phyloP scores from a whole-genome alignment of 2,797 vertebrate genomes.

The Lagodon rhomboides region DNA sequence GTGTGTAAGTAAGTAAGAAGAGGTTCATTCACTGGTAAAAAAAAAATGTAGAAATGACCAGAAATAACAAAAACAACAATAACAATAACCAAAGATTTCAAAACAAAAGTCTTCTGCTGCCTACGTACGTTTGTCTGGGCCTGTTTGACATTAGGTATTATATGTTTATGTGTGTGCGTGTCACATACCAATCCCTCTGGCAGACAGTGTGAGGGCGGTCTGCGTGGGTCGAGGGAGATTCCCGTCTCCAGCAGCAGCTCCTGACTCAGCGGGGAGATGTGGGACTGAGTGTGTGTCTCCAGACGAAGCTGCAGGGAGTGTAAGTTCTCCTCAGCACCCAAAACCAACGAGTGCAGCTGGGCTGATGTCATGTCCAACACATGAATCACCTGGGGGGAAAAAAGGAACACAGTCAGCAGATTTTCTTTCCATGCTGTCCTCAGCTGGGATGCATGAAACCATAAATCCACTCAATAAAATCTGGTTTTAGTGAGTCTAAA shows the following conservation, averaged over 20 bases:
- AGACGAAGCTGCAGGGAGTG: slow-evolving; percentile 94
- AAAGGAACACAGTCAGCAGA: background rate
- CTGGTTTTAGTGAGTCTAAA: slow-evolving; percentile 9
- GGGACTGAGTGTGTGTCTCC: slow-evolving; percentile 91
- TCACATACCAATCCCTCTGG: slow-evolving; percentile 92
- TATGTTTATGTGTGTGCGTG: slow-evolving; percentile 13
- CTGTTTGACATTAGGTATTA: slow-evolving; percentile 16
- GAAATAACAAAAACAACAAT: background rate
- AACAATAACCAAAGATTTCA: background rate
- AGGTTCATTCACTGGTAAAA: background rate
- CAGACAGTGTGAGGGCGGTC: slow-evolving; percentile 94
- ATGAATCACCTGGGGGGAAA: slow-evolving; percentile 90
- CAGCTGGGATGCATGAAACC: slow-evolving; percentile 8
- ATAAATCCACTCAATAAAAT: slow-evolving; percentile 16
- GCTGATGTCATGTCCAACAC: slow-evolving; percentile 98
- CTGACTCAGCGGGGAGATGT: slow-evolving; percentile 92
- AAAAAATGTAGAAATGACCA: background rate
- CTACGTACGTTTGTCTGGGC: slow-evolving; percentile 11
- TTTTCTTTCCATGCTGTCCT: slow-evolving; percentile 14
- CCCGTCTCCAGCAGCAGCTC: slow-evolving; percentile 96
- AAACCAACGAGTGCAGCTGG: slow-evolving; percentile 93
- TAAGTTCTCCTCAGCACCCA: slow-evolving; percentile 93
- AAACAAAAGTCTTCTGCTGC: background rate
- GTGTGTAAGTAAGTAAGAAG: background rate
- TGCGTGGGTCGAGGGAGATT: slow-evolving; percentile 95